phyloP scores from a whole-genome alignment of 1,140 invertebrate genomes.

The Branchinecta lynchi region DNA sequence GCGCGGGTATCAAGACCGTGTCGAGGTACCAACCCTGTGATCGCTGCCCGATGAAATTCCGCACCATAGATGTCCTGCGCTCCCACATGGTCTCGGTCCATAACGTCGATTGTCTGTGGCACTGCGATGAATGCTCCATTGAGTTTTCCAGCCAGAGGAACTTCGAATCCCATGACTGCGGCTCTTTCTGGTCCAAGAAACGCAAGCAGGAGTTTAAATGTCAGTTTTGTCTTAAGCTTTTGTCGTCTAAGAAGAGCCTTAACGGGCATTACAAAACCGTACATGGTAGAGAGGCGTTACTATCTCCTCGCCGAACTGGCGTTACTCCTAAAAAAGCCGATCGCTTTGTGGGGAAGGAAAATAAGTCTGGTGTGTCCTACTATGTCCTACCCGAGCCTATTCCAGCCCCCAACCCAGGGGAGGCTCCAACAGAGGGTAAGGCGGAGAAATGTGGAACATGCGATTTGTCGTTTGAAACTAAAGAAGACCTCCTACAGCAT shows the following conservation, averaged over 20 bases:
- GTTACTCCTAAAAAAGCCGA: background rate
- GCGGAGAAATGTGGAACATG: background rate
- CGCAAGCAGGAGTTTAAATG: background rate
- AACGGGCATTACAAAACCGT: background rate
- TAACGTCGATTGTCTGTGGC: background rate
- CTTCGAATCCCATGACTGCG: background rate
- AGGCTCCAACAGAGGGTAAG: background rate
- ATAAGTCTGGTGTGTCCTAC: background rate
- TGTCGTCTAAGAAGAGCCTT: background rate
- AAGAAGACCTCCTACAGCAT: background rate
- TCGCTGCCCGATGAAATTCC: conserved; percentile 6
- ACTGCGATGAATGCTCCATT: conserved; percentile 2
- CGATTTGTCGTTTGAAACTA: background rate
- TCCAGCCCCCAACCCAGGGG: background rate
- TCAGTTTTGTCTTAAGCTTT: background rate
- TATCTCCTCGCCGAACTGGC: background rate
- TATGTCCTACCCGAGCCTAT: background rate
- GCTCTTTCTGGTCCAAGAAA: background rate
- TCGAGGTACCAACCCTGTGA: background rate
- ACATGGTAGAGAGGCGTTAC: background rate
- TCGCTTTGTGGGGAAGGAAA: background rate
- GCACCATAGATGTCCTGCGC: background rate
- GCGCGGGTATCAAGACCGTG: background rate
- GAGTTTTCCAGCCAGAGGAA: background rate
- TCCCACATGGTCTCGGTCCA: background rate